These are phyloP conservation scores for Arremon aurantiirostris DNA, from an alignment of 2,797 vertebrate species.

Conservation along the genomic window DNA sequence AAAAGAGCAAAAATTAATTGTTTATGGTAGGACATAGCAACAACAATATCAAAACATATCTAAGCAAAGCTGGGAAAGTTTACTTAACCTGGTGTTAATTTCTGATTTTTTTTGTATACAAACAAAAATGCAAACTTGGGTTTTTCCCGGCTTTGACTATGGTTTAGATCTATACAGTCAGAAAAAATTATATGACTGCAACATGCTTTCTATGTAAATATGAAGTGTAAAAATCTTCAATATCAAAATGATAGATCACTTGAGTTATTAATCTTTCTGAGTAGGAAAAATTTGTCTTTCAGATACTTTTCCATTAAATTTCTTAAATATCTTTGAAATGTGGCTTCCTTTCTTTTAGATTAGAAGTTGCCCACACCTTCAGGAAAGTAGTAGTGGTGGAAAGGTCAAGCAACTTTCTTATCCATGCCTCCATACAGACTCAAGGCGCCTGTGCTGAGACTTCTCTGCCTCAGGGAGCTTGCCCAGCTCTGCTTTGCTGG, in stretches of 20 bases:
- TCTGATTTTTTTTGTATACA: fast-evolving
- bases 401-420: background rate
- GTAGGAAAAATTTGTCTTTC: background rate
- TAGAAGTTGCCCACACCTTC: background rate
- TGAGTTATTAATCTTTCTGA: background rate
- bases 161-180: background rate
- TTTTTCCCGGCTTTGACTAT: background rate
- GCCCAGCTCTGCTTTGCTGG: background rate
- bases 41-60: background rate
- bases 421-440: background rate
- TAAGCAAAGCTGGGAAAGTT: background rate
- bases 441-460: background rate
- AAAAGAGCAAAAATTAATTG: background rate
- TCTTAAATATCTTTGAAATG: background rate
- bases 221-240: background rate
- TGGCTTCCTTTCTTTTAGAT: background rate
- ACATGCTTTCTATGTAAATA: background rate
- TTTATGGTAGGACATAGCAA: background rate
- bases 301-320: background rate
- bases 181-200: background rate
- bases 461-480: background rate
- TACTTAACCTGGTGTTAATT: background rate
- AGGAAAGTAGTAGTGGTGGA: background rate
- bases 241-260: background rate
- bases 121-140: background rate